Percentiles rank a stretch among this genome's conserved stretches.
These are phyloP conservation scores for Apteryx mantelli DNA, from an alignment of 2,113 vertebrate species.

Conservation along the genomic window DNA sequence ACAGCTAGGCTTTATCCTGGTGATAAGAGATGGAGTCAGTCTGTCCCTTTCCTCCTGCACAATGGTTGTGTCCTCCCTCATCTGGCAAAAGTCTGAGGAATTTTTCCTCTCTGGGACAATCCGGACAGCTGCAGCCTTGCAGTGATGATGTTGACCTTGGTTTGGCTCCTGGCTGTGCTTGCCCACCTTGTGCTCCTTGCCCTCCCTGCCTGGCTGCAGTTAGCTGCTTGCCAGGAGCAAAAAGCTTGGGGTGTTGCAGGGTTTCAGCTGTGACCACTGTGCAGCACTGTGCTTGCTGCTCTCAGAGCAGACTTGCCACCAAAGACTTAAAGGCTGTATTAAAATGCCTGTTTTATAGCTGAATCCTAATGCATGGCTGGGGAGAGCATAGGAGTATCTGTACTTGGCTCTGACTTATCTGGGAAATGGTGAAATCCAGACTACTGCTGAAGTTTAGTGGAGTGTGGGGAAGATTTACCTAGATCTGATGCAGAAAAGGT, in stretches of 20 bases:
- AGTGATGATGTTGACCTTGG: background rate
- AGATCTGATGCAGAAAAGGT: background rate
- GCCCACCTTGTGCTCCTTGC: background rate
- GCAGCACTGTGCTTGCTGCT: background rate
- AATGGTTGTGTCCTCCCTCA: too few species aligned
- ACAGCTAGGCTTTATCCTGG: background rate
- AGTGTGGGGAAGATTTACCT: background rate
- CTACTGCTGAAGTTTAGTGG: background rate
- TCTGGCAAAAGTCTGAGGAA: background rate
- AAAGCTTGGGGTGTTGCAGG: background rate
- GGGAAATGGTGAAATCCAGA: background rate
- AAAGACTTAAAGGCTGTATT: background rate
- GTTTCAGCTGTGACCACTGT: background rate
- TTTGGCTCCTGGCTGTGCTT: background rate
- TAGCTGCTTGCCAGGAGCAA: background rate
- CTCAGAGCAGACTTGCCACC: background rate
- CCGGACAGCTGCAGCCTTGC: background rate
- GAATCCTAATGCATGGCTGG: background rate
- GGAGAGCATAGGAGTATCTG: background rate
- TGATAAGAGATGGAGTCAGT: background rate
- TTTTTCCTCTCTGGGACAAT: background rate
- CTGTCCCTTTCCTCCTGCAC: too few species aligned
- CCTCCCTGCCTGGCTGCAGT: fast-evolving
- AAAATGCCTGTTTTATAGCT: background rate
- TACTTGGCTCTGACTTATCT: background rate